These are phyloP conservation scores for Agelaius tricolor DNA, from an alignment of 2,113 vertebrate genomes.

Conservation along the genomic window DNA sequence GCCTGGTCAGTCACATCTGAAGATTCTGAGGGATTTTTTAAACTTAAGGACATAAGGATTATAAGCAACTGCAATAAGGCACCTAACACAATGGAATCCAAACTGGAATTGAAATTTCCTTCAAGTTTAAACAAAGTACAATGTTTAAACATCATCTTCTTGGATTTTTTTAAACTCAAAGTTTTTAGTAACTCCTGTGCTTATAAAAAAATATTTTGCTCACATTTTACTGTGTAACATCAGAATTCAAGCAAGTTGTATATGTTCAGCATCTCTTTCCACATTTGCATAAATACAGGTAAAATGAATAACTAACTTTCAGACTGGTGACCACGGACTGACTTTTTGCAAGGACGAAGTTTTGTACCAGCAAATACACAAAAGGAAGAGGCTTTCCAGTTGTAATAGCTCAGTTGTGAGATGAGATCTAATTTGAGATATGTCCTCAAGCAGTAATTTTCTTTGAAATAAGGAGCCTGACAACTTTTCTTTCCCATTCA, in stretches of 20 bases:
- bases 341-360: neutral
- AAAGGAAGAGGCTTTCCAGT: neutral
- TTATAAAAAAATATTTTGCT: neutral
- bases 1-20: neutral
- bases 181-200: neutral
- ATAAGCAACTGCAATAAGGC: neutral
- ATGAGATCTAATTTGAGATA: neutral
- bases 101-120: neutral
- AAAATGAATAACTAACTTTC: neutral
- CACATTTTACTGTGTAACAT: neutral
- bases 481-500: neutral
- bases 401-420: neutral
- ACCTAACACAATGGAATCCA: neutral
- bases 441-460: neutral
- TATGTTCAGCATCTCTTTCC: neutral
- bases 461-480: neutral
- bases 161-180: neutral
- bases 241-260: neutral
- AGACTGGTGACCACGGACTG: rapidly evolving
- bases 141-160: neutral
- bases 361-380: neutral
- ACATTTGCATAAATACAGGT: neutral
- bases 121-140: neutral
- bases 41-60: neutral
- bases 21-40: neutral